A percentile compares a stretch with the other conserved stretches of the same genome.
phyloP scores from a whole-genome alignment of 2,888 invertebrate species.

The Tiliacea aurago region DNA sequence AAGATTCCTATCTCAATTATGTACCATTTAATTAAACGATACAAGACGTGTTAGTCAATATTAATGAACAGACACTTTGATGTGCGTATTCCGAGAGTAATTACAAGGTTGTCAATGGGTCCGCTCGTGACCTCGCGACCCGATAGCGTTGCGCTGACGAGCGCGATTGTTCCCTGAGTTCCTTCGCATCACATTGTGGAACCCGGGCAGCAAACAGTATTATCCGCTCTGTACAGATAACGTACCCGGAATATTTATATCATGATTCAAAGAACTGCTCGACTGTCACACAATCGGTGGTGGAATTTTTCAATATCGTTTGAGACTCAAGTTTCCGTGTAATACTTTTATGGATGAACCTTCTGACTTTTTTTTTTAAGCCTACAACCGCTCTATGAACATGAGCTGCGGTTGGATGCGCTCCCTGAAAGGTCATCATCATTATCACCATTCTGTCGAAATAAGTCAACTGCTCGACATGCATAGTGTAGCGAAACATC shows the following conservation, averaged over 20 bases:
- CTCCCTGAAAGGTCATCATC: too few relatives aligned
- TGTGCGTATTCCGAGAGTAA: conserved; percentile 4
- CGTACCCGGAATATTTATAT: conserved; percentile 38
- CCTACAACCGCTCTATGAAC: too few relatives aligned
- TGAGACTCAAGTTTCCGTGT: not conserved
- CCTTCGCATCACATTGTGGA: not conserved
- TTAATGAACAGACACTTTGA: conserved; percentile 20
- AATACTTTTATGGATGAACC: not conserved
- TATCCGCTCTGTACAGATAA: conserved; percentile 38
- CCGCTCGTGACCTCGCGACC: not conserved
- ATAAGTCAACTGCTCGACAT: not conserved
- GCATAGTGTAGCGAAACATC: too few relatives aligned
- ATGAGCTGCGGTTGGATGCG: too few relatives aligned
- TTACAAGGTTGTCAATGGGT: not conserved
- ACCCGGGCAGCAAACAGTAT: conserved; percentile 35
- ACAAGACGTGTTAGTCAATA: conserved; percentile 30
- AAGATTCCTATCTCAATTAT: conserved; percentile 34
- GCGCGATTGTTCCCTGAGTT: not conserved
- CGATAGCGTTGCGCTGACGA: not conserved
- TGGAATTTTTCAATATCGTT: conserved; percentile 26
- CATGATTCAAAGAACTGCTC: conserved; percentile 22
- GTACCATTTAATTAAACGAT: conserved; percentile 43
- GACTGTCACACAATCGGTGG: conserved; percentile 1
- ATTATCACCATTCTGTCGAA: not conserved
- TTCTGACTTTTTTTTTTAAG: not conserved